A percentile compares a stretch with the other conserved stretches of the same genome.
Evolutionary conservation across 2,797 vertebrate genomes (phyloP).

Genomic region (Austrolebias charrua): DNA sequence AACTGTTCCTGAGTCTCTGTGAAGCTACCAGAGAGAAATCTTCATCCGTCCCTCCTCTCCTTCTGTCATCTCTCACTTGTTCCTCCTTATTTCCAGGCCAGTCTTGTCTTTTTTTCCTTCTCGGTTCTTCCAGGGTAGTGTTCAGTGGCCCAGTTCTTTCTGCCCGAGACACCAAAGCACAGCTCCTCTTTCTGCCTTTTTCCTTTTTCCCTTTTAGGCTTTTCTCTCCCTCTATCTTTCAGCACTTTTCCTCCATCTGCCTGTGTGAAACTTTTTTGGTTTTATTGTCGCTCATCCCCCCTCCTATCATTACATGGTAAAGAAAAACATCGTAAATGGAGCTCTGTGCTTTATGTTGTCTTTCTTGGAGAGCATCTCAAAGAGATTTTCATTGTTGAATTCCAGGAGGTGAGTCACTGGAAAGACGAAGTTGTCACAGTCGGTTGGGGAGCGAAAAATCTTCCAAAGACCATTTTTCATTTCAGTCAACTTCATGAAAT

Average conservation of each 20-base stretch:
- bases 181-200: conserved; percentile 48
- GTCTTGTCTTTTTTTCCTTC: conserved; percentile 42
- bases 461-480: conserved; percentile 16
- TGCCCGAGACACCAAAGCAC: conserved; percentile 53
- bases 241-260: conserved; percentile 28
- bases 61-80: conserved; percentile 49
- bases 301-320: conserved; percentile 25
- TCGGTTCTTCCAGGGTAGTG: conserved; percentile 61
- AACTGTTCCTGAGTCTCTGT: conserved; percentile 45
- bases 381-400: conserved; percentile 26
- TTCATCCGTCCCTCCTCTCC: conserved; percentile 48
- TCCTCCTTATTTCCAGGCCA: conserved; percentile 60
- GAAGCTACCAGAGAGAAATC: conserved; percentile 38
- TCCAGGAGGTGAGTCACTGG: conserved; percentile 25
- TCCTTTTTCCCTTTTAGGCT: conserved; percentile 17
- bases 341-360: conserved; percentile 20
- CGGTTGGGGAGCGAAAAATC: conserved; percentile 17
- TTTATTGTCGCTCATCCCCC: conserved; percentile 10
- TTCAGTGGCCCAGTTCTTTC: conserved; percentile 75
- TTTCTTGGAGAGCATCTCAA: conserved; percentile 9
- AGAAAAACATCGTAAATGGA: conserved; percentile 52
- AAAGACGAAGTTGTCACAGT: conserved; percentile 31
- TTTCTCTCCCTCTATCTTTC: conserved; percentile 10
- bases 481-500: background rate
- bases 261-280: conserved; percentile 32